Evolutionary conservation across 1,140 invertebrate genomes (phyloP), one percentile per base, ranked within the genome.

Genomic region (Asbolus verrucosus): DNA sequence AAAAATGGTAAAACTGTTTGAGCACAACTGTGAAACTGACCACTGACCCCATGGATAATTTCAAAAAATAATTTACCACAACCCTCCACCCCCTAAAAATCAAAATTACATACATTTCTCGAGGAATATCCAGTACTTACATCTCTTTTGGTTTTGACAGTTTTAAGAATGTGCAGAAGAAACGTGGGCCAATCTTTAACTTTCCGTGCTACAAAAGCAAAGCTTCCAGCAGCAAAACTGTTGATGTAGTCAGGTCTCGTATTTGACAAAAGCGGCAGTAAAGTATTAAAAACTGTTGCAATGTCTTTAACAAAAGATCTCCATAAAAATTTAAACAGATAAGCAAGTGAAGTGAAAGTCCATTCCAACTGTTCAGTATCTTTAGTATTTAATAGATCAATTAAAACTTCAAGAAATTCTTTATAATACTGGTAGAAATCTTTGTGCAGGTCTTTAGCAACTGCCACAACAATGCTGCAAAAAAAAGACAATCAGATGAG

Each of bases 151-250:
- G 86, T 83, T 69, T 89, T 79, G 5, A 96, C 81, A 21, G 87
- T 85, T 75, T 85, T 83, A 2, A 97, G 82, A 4, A 96, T 81
- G 15, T 91, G 83, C 43, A 86, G 82, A 16, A 96, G 83, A 80
- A 97, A 91, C 13, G 87, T 86, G 5, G 89, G 84, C 73, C 91
- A 92, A 73, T 96, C 91, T 73, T 87, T 89, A 30, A 95, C 89
- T 87, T 97, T 96, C 70, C 95, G 84, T 4, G 94, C 91, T 0
- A 97, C 89, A 84, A 95, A 97, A 8, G 94, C 90, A 85, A 98
- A 97, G 83, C 93, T 94, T 83, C 97, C 94, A 0, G 94, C 92
- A n/a, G 94, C 94, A 87, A 97, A 97, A 79, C 91, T 91, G 71
- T 91, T 90, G n/a, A 97, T 89, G 78, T 96, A 94, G 59, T 87